These are phyloP conservation scores for Eolophus roseicapilla DNA, from an alignment of 2,113 vertebrate species.

Conservation along the genomic window DNA sequence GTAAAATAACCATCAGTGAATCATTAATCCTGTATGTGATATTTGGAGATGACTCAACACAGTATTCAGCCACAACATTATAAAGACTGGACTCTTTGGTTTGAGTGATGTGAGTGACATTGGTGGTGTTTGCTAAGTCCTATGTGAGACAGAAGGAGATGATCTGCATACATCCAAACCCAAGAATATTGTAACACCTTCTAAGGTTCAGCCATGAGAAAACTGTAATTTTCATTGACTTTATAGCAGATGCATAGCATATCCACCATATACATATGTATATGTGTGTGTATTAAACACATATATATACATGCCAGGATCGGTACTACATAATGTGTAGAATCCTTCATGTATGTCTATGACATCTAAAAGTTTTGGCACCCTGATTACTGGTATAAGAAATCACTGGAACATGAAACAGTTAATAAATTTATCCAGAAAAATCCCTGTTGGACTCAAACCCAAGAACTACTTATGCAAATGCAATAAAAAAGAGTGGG, in stretches of 20 bases:
- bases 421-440: neutral
- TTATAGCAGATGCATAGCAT: neutral
- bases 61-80: neutral
- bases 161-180: neutral
- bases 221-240: neutral
- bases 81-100: neutral
- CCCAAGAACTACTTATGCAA: neutral
- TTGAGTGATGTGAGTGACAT: neutral
- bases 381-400: neutral
- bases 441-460: neutral
- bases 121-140: neutral
- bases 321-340: neutral
- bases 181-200: neutral
- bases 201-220: neutral
- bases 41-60: neutral
- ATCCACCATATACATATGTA: rapidly evolving
- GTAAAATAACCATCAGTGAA: neutral
- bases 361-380: neutral
- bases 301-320: neutral
- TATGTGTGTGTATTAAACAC: neutral
- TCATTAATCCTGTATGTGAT: neutral
- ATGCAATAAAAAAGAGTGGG: neutral
- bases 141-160: neutral
- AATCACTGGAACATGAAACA: neutral
- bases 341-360: neutral